Evolutionary conservation across 2,888 invertebrate genomes (phyloP), one percentile per base, ranked within the genome.

Genomic region (Tribolium freemani): DNA sequence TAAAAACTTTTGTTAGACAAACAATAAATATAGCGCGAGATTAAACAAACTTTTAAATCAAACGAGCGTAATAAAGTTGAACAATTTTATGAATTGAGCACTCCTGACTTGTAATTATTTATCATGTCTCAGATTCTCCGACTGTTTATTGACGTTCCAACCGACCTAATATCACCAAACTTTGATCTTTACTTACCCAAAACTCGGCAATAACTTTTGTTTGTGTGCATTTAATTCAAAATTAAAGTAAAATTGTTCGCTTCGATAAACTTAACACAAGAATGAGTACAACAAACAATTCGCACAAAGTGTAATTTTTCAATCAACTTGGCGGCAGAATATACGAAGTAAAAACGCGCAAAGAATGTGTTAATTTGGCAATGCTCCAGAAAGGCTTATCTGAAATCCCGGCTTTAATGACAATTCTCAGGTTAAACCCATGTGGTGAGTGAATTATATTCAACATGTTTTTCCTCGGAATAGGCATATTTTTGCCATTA

Each of bases 71-170:
- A 48, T 61, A 61, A 63, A 63, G 16, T 48, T 11, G 44, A 58
- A 60, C 63, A 63, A 51, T 63, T 63, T 63, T 63, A 63, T 63
- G 51, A 11, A 13, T 51, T 63, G 51, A 50, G 16, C 16, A 51
- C 63, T 38, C n/a, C 38, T 38, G 31, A 51, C 48, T 30, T 51
- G 48, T 63, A 63, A 63, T 63, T 63, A 63, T 63, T 63, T 63
- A 63, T 63, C 63, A 63, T 63, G 63, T 63, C 54, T 63, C 48
- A 44, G 31, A 51, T 63, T 48, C 48, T 51, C 16, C 6, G 50
- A 63, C 63, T 63, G 63, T 63, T 63, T 63, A 63, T 63, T 63
- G 63, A 51, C 63, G 26, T 63, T 63, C 46, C 30, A 51, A 63
- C 63, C 61, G 21, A 45, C 13, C 50, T 46, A 16, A 48, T 48